Percentiles rank a stretch among this genome's conserved stretches.
Conservation (phyloP, 2,797 vertebrate genomes). For the Halcyon leucocephala region DNA sequence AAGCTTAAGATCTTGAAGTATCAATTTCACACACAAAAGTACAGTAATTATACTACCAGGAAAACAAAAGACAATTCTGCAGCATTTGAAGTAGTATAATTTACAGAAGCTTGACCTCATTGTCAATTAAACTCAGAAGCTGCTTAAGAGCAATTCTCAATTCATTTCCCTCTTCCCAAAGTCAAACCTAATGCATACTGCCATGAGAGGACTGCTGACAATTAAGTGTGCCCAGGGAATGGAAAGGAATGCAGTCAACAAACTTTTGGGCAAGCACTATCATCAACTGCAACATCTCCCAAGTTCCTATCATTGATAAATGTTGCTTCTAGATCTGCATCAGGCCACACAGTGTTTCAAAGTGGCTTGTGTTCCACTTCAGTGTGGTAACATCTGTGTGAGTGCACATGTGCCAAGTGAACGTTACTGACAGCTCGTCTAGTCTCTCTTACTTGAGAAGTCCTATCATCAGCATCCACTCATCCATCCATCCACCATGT, state of each 20-base stretch:
- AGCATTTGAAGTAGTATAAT: not conserved
- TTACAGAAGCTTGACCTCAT: not conserved
- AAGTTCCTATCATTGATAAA: not conserved
- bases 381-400: not conserved
- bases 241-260: not conserved
- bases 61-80: not conserved
- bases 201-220: not conserved
- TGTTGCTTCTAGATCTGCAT: not conserved
- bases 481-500: not conserved
- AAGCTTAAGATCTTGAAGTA: not conserved
- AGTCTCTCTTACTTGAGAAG: not conserved
- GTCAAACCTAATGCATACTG: not conserved
- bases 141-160: not conserved
- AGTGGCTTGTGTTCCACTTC: not conserved
- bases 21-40: not conserved
- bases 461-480: not conserved
- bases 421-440: not conserved
- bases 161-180: not conserved
- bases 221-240: not conserved
- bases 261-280: not conserved
- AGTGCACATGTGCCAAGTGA: not conserved
- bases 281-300: not conserved
- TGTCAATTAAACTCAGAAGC: not conserved
- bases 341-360: not conserved
- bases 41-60: not conserved